A percentile compares a stretch with the other conserved stretches of the same genome.
Conservation (phyloP, 2,113 vertebrate genomes). For the Halichoeres trimaculatus region DNA sequence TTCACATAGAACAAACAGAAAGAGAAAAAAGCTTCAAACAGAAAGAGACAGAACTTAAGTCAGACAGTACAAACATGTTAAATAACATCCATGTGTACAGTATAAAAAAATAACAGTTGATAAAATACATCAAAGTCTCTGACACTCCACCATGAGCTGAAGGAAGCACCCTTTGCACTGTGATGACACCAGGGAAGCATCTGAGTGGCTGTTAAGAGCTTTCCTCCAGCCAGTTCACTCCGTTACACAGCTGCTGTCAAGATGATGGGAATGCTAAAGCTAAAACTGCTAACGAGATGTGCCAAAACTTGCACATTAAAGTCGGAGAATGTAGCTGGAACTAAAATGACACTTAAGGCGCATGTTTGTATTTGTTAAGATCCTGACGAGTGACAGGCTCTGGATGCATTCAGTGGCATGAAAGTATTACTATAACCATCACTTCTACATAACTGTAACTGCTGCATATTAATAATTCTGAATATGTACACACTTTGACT, state of each 20-base stretch:
- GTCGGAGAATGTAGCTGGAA: slow-evolving; percentile 19
- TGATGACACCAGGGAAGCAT: slow-evolving; percentile 12
- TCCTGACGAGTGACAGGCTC: slow-evolving; percentile 15
- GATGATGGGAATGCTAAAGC: slow-evolving; percentile 39
- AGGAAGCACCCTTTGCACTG: slow-evolving; percentile 21
- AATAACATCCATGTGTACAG: slow-evolving; percentile 7
- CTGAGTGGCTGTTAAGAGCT: slow-evolving; percentile 6
- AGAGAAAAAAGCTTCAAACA: background rate
- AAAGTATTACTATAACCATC: background rate
- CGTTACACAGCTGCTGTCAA: slow-evolving; percentile 41
- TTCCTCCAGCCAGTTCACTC: background rate
- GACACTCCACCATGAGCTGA: background rate
- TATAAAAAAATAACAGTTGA: slow-evolving; percentile 3
- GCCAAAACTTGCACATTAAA: slow-evolving; percentile 2
- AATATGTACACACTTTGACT: background rate
- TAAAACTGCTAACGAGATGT: background rate
- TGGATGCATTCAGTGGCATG: slow-evolving; percentile 27
- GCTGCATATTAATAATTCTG: background rate
- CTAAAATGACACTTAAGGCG: slow-evolving; percentile 47
- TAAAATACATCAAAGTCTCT: background rate
- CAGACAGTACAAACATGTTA: slow-evolving; percentile 16
- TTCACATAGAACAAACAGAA: slow-evolving; percentile 8
- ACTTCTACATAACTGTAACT: background rate
- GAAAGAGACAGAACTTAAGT: slow-evolving; percentile 24
- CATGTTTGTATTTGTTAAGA: slow-evolving; percentile 27